Evolutionary conservation across 1,140 invertebrate species (phyloP), one percentile per base, ranked within the genome.

Genomic region (Eriocheir sinensis): DNA sequence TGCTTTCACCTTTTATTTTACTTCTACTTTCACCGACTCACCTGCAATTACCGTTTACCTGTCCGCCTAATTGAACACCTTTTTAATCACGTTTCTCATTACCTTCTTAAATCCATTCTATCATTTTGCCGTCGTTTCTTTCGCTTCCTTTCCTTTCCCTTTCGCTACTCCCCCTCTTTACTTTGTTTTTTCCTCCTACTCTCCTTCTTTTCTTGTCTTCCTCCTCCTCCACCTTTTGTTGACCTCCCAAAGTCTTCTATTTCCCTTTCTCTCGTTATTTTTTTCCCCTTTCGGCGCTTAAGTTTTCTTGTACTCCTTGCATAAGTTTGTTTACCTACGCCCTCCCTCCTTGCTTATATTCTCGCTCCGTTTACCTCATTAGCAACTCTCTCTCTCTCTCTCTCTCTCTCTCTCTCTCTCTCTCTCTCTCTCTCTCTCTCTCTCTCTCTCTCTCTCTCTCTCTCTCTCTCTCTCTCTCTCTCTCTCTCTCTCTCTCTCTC

Each of bases 401-500:
- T 90, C 89, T 53, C 89, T 90, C 89, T 53, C 89, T 90, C 89
- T 53, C 89, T 53, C 89, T 53, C 89, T 53, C 41, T 90, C 89
- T 90, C 89, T 53, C 41, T 90, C 27, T 53, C 48, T 53, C 89
- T 53, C 89, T 90, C 34, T 53, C 41, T 90, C 40, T 90, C 48
- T 90, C 89, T 53, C 27, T 53, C 89, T 90, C 41, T 90, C 21
- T 53, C 27, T 90, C 30, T 53, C 40, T 40, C 27, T 36, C 86
- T 88, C n/a, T 34, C 38, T 85, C 38, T 88, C 86, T 88, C n/a
- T 41, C 41, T 89, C 88, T 89, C 88, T 89, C 88, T 89, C 88
- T 89, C 88, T 89, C 88, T 89, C 88, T 89, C 88, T 89, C 88
- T 89, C 88, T 89, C 88, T 90, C 88, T 90, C 88, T 90, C 88